Conservation (phyloP, 2,797 vertebrate genomes). For the Menidia menidia region DNA sequence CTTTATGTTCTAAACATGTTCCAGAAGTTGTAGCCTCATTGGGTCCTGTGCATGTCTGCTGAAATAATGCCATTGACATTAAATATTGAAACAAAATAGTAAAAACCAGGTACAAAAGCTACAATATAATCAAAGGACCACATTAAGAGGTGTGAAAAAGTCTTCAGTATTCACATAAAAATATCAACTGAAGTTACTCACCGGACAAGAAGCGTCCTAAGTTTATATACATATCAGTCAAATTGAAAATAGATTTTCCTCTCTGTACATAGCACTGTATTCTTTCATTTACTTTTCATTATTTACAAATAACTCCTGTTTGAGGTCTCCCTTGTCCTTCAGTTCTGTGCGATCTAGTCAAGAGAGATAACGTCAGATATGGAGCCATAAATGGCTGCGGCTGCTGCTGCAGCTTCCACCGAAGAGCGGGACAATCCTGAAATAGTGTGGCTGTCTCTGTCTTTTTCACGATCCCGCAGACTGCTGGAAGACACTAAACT, state of each 20-base stretch:
- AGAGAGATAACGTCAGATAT: conserved; percentile 98
- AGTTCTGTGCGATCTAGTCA: conserved; percentile 85
- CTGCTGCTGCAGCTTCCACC: conserved; percentile 84
- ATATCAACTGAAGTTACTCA: conserved; percentile 92
- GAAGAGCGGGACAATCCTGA: conserved; percentile 84
- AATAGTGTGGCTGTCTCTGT: conserved; percentile 88
- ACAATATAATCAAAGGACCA: conserved; percentile 88
- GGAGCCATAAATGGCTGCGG: conserved; percentile 95
- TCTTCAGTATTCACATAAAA: conserved; percentile 95
- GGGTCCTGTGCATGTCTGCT: conserved; percentile 72
- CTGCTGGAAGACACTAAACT: conserved; percentile 97
- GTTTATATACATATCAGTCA: conserved; percentile 99
- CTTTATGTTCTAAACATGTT: conserved; percentile 72
- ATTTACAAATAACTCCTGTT: conserved; percentile 85
- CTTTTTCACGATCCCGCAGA: conserved; percentile 84
- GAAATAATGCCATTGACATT: conserved; percentile 90
- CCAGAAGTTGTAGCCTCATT: conserved; percentile 62
- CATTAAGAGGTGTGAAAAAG: conserved; percentile 91
- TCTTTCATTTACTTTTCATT: conserved; percentile 82
- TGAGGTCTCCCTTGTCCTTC: conserved; percentile 60
- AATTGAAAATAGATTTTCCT: conserved; percentile 99
- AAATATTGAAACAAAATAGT: conserved; percentile 84
- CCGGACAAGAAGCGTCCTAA: conserved; percentile 92
- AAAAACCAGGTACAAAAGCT: conserved; percentile 88
- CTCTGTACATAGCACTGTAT: conserved; percentile 98